phyloP scores from a whole-genome alignment of 2,797 vertebrate genomes.

The Coregonus suidteri region DNA sequence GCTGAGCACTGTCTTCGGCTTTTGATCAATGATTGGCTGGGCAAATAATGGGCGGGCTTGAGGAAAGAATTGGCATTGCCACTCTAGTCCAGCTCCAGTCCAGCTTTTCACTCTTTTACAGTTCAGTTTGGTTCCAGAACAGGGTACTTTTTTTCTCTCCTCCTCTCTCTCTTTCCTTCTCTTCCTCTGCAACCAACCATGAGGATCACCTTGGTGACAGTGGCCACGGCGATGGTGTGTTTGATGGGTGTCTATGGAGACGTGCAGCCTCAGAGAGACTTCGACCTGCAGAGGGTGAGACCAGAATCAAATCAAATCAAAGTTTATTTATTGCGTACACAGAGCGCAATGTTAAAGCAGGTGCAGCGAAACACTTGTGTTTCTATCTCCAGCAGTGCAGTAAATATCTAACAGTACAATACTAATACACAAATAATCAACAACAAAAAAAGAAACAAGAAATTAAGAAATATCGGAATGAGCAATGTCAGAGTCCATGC shows the following conservation, averaged over 20 bases:
- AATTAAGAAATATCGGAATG: too few relatives aligned
- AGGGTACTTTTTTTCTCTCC: constrained; percentile 13
- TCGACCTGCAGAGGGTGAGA: constrained; percentile 74
- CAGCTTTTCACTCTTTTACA: too few relatives aligned
- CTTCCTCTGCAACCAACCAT: constrained; percentile 52
- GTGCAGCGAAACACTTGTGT: too few relatives aligned
- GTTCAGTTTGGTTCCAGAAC: constrained; percentile 31
- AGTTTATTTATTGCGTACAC: not conserved
- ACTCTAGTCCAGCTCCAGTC: constrained; percentile 37
- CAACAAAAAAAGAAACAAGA: too few relatives aligned
- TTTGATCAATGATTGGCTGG: constrained; percentile 51
- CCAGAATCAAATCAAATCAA: not conserved
- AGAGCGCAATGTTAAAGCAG: too few relatives aligned
- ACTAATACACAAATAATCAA: too few relatives aligned
- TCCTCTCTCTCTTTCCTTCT: not conserved
- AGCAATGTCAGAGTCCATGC: too few relatives aligned
- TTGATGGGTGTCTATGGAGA: constrained; percentile 51
- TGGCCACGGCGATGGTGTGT: constrained; percentile 64
- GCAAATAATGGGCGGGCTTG: constrained; percentile 62
- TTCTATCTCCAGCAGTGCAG: too few relatives aligned
- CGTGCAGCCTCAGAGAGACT: constrained; percentile 75
- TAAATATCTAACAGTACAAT: too few relatives aligned
- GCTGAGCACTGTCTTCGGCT: not conserved
- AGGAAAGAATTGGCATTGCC: constrained; percentile 46
- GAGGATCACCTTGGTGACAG: constrained; percentile 57